These are phyloP conservation scores for Fissipunctia ypsillon DNA, from an alignment of 2,888 invertebrate genomes.

Conservation along the genomic window DNA sequence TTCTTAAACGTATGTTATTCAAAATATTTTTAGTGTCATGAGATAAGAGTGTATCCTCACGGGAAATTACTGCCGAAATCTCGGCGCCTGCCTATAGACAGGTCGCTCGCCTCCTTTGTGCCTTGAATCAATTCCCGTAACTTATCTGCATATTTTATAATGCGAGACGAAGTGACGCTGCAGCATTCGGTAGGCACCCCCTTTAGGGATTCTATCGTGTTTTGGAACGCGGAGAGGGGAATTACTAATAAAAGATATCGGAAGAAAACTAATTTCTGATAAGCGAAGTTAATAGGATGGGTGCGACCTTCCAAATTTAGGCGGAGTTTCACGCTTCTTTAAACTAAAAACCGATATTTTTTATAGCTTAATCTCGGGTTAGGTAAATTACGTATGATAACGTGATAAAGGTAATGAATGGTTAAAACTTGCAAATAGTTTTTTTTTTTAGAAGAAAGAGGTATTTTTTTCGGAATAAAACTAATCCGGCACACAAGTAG, in stretches of 20 bases:
- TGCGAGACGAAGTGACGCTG: constrained; percentile 84
- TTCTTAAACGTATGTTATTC: constrained; percentile 72
- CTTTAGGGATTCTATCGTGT: constrained; percentile 77
- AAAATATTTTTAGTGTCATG: constrained; percentile 85
- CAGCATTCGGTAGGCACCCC: constrained; percentile 77
- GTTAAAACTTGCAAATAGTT: not conserved
- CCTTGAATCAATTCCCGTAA: constrained; percentile 90
- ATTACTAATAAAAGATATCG: constrained; percentile 69
- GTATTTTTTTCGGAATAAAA: constrained; percentile 17
- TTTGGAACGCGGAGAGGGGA: constrained; percentile 64
- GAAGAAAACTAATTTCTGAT: constrained; percentile 63
- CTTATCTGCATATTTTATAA: constrained; percentile 90
- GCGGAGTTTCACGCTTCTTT: constrained; percentile 37
- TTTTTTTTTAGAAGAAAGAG: not conserved
- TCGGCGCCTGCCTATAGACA: constrained; percentile 85
- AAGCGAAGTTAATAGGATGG: constrained; percentile 46
- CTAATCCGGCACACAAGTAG: constrained; percentile 46
- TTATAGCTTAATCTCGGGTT: constrained; percentile 40
- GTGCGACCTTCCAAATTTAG: constrained; percentile 32
- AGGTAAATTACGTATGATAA: constrained; percentile 33
- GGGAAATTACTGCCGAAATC: constrained; percentile 90
- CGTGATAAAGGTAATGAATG: constrained; percentile 9
- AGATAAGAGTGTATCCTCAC: constrained; percentile 86
- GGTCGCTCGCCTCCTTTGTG: constrained; percentile 86
- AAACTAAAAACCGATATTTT: constrained; percentile 42